Evolutionary conservation across 2,113 vertebrate species (phyloP), one percentile per base, ranked within the genome.

Genomic region (Saguinus imperator): DNA sequence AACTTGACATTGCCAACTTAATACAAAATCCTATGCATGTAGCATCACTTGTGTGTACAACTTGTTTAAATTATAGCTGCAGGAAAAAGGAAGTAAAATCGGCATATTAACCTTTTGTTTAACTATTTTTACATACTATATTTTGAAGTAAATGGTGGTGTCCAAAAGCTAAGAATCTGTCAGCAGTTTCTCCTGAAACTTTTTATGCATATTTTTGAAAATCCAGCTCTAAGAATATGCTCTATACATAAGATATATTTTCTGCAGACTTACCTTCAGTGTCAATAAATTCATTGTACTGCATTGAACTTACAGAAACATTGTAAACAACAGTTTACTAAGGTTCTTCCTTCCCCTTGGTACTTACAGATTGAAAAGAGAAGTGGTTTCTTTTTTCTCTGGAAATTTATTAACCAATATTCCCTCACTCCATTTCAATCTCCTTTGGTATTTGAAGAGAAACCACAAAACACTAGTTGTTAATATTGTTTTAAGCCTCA

Each of bases 1-100:
- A 98, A 98, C 94, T 91, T 98, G 98, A 98, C 98, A 98, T 96
- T 98, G 98, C 97, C 98, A 99, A 98, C 98, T 98, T 98, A 98
- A 98, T 97, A 98, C 96, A 98, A 98, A 98, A 92, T 89, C 91
- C 96, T 98, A 98, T 98, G 98, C 96, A 97, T 97, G 97, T 91
- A 98, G 94, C 94, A 98, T 97, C 96, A 95, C 96, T 98, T 98
- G 91, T 57, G 83, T 87, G 93, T 97, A 98, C 97, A 98, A 98
- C 97, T 98, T 98, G 75, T 98, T 98, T 98, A 98, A 98, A 98
- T 98, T 98, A 98, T 89, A 96, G 86, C 83, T 97, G 85, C 89
- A 96, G 97, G 97, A 97, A 97, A 96, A 92, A 98, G 94, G 96
- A 98, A 98, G 97, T 95, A 98, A 97, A 98, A 98, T 85, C 95